Conservation (phyloP, 1,140 invertebrate species). For the Drosophila insularis region DNA sequence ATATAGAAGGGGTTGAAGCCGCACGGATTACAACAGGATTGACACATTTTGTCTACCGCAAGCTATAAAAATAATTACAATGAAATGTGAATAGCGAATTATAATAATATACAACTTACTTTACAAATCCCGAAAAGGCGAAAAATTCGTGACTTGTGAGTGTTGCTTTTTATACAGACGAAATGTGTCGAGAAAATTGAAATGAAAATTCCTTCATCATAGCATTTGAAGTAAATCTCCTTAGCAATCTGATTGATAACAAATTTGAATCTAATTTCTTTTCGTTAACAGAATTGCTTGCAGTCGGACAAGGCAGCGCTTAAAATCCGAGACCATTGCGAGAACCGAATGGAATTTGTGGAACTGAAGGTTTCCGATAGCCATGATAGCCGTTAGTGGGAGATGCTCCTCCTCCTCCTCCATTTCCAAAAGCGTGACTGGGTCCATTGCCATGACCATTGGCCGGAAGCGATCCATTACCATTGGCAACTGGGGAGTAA, state of each 20-base stretch:
- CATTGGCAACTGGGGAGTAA: too few relatives aligned
- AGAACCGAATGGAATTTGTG: background rate
- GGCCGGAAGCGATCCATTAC: background rate
- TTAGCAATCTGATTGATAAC: background rate
- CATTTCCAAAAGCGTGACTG: background rate
- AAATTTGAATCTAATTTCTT: background rate
- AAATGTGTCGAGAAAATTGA: background rate
- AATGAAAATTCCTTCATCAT: background rate
- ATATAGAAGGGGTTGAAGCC: constrained; percentile 57
- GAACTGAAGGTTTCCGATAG: background rate
- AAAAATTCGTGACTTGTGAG: constrained; percentile 5
- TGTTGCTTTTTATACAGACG: background rate
- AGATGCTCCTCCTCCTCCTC: background rate
- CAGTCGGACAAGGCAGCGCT: background rate
- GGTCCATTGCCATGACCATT: background rate
- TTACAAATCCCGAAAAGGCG: constrained; percentile 1
- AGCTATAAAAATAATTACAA: background rate
- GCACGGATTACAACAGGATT: background rate
- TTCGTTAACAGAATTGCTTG: constrained; percentile 1
- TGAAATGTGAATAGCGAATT: background rate
- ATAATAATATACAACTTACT: background rate
- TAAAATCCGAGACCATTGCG: constrained; percentile 6
- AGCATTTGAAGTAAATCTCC: background rate
- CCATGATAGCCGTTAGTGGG: background rate
- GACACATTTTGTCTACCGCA: constrained; percentile 30